Evolutionary conservation across 2,113 vertebrate species (phyloP).

Genomic region (Channa maculata): DNA sequence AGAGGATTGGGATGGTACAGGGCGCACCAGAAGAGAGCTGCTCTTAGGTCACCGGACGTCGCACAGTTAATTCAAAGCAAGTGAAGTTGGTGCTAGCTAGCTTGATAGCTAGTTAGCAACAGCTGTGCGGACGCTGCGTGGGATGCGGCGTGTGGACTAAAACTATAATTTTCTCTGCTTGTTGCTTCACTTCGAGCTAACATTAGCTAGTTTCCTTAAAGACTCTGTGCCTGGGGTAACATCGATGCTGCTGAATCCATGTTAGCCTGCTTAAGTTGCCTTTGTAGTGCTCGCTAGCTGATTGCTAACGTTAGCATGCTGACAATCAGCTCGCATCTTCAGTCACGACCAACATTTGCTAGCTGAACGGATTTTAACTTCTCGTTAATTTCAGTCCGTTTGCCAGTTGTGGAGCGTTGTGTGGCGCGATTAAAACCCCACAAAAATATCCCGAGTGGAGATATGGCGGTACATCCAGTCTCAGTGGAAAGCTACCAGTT

Average conservation of each 20-base stretch:
- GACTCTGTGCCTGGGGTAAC: background rate
- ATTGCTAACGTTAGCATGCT: slow-evolving; percentile 73
- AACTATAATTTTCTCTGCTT: slow-evolving; percentile 22
- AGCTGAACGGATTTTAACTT: slow-evolving; percentile 44
- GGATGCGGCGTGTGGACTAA: slow-evolving; percentile 68
- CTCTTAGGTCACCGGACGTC: slow-evolving; percentile 51
- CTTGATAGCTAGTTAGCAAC: slow-evolving; percentile 69
- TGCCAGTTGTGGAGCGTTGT: slow-evolving; percentile 26
- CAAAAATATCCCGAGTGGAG: slow-evolving; percentile 28
- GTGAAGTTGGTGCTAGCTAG: slow-evolving; percentile 75
- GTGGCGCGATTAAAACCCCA: slow-evolving; percentile 10
- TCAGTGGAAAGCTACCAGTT: slow-evolving; percentile 61
- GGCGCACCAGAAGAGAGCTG: slow-evolving; percentile 37
- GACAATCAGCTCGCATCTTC: slow-evolving; percentile 50
- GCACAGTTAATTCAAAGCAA: slow-evolving; percentile 51
- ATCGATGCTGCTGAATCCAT: slow-evolving; percentile 5
- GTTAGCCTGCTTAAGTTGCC: slow-evolving; percentile 35
- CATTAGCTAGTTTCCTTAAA: background rate
- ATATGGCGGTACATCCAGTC: slow-evolving; percentile 65
- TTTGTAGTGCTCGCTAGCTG: slow-evolving; percentile 57
- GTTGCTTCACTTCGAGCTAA: slow-evolving; percentile 28
- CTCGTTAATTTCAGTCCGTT: slow-evolving; percentile 24
- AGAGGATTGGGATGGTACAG: slow-evolving; percentile 43
- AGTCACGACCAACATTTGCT: slow-evolving; percentile 67
- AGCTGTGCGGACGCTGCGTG: slow-evolving; percentile 72